Evolutionary conservation across 1,140 invertebrate species (phyloP).

Genomic region (Drosophila baimaii): DNA sequence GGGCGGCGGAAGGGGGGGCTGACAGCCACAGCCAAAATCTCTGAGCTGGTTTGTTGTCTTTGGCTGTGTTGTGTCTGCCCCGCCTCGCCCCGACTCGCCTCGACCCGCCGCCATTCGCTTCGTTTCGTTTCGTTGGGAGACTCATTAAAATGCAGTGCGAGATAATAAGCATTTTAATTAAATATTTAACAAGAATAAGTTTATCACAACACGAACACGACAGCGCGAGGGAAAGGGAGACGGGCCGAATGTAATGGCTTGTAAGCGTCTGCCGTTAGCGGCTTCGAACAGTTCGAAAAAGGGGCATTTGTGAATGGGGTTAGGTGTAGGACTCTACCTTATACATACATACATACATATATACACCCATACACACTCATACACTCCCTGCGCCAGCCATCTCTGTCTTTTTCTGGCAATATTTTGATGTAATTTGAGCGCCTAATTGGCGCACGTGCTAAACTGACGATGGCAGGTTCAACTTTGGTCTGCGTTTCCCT

Average conservation of each 20-base stretch:
- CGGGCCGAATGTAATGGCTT: slow-evolving; percentile 67
- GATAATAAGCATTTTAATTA: slow-evolving; percentile 84
- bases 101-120: slow-evolving; percentile 1
- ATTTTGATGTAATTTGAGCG: slow-evolving; percentile 83
- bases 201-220: slow-evolving; percentile 80
- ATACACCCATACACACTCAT: background rate
- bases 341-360: background rate
- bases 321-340: slow-evolving; percentile 6
- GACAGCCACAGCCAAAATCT: slow-evolving; percentile 70
- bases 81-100: background rate
- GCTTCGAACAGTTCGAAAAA: slow-evolving; percentile 67
- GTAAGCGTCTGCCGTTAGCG: slow-evolving; percentile 76
- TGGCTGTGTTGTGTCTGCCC: slow-evolving; percentile 38
- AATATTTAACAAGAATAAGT: slow-evolving; percentile 84
- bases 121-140: slow-evolving; percentile 56
- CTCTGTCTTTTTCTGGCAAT: slow-evolving; percentile 52
- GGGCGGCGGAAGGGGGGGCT: background rate
- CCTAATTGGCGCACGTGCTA: slow-evolving; percentile 80
- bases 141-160: slow-evolving; percentile 84
- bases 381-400: background rate
- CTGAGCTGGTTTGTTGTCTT: slow-evolving; percentile 78
- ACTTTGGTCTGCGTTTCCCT: slow-evolving; percentile 18
- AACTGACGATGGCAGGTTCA: slow-evolving; percentile 56
- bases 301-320: slow-evolving; percentile 40
- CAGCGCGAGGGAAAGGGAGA: slow-evolving; percentile 14